Base-by-base conservation (phyloP, 1,140 invertebrate species). In the Caenorhabditis elegans region DNA sequence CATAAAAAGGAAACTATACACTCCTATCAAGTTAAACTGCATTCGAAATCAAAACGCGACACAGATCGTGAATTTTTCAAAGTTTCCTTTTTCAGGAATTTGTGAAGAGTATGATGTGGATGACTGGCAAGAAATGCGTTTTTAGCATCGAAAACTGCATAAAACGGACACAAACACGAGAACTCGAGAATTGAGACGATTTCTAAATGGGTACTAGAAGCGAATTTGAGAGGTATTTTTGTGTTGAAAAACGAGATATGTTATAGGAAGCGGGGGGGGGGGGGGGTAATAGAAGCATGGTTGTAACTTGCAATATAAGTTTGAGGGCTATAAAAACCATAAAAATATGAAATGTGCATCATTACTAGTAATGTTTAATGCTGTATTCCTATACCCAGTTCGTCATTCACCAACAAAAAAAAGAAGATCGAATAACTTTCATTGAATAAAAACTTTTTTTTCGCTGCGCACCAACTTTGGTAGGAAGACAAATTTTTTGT, bases 31-130 rank as follows among this genome's bases (percentile, higher is more conserved):
- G n/a, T 60, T 31, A 17, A 26, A 34, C 53, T 6, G 53, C 15
- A 60, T 60, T 4, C 34, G n/a, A 17, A 60, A 60, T 60, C 53
- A 70, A 70, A 70, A 70, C 60, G 60, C 34, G 19, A 39, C 60
- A n/a, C 11, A 17, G 34, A 39, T 70, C 34, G n/a, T 70, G 60
- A 39, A 70, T 70, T 70, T 70, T 70, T 70, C 31, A 70, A 34
- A 65, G 31, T 70, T 70, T 60, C 34, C 28, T 34, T 70, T 39
- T 53, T 22, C 22, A n/a, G 34, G 34, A 31, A 70, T 70, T 39
- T 70, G 36, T 70, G 34, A 70, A 34, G 36, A 39, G 31, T 24
- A 39, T 39, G 60, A 70, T 70, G 60, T 70, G 11, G 60, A n/a
- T 19, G n/a, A n/a, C 11, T 5, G 6, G 24, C 10, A 26, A 26